These are phyloP conservation scores for Pogonocichla stellata DNA, from an alignment of 2,113 vertebrate genomes.

Conservation along the genomic window DNA sequence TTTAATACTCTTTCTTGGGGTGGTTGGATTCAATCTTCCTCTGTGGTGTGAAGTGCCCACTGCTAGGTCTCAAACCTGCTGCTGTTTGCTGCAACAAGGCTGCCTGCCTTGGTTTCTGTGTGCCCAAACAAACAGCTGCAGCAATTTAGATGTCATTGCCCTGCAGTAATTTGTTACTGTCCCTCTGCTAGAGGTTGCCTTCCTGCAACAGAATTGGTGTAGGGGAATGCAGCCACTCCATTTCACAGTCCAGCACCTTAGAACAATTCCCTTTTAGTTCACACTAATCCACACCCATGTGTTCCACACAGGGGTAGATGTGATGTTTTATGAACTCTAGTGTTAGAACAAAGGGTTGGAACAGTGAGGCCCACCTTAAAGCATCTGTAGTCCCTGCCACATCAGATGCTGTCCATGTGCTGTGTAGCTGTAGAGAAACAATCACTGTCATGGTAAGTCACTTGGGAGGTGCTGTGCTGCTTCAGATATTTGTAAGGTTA, in stretches of 20 bases:
- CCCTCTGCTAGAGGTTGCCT: background rate
- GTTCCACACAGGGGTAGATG: background rate
- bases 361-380: background rate
- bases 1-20: background rate
- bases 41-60: background rate
- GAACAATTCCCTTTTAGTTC: background rate
- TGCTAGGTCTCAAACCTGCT: accelerated
- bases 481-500: background rate
- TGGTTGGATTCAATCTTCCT: background rate
- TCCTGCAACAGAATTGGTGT: background rate
- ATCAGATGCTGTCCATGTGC: background rate
- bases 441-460: background rate
- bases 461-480: background rate
- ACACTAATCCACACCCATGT: background rate
- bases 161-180: background rate
- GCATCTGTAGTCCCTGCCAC: background rate
- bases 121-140: background rate
- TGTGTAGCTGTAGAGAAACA: background rate
- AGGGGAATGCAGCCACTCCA: background rate
- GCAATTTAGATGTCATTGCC: background rate
- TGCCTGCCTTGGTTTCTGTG: background rate
- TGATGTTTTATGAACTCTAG: background rate
- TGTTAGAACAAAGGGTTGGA: background rate
- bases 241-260: background rate
- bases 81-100: background rate